Evolutionary conservation across 2,888 invertebrate species (phyloP).

Genomic region (Coenonympha arcania): DNA sequence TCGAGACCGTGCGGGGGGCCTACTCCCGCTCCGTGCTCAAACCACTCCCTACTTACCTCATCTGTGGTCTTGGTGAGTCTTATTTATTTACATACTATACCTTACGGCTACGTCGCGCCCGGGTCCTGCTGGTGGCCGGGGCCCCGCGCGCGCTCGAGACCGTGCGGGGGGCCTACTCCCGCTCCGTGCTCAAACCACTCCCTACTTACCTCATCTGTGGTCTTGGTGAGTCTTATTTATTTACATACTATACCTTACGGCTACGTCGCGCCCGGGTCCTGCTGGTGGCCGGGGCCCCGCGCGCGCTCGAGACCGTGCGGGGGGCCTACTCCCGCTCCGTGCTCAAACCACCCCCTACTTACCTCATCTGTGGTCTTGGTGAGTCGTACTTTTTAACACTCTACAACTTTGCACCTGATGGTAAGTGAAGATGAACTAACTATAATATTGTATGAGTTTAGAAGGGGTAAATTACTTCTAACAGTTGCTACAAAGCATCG

Average conservation of each 20-base stretch:
- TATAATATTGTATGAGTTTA: too few relatives aligned
- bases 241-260: too few relatives aligned
- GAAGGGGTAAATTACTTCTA: too few relatives aligned
- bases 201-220: slow-evolving; percentile 92
- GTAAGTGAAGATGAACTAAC: too few relatives aligned
- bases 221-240: slow-evolving; percentile 94
- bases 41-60: slow-evolving; percentile 92
- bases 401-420: too few relatives aligned
- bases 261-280: slow-evolving; percentile 93
- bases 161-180: slow-evolving; percentile 90
- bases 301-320: slow-evolving; percentile 84
- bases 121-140: slow-evolving; percentile 90
- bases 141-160: slow-evolving; percentile 86
- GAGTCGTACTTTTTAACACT: too few relatives aligned
- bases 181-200: slow-evolving; percentile 93
- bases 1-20: slow-evolving; percentile 86
- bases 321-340: slow-evolving; percentile 94
- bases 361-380: slow-evolving; percentile 93
- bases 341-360: slow-evolving; percentile 92
- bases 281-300: slow-evolving; percentile 88
- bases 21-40: slow-evolving; percentile 94
- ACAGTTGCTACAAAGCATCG: too few relatives aligned
- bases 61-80: slow-evolving; percentile 93
- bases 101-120: slow-evolving; percentile 92
- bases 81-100: too few relatives aligned